These are phyloP conservation scores for Danio aesculapii DNA, from an alignment of 2,797 vertebrate genomes.

Conservation along the genomic window DNA sequence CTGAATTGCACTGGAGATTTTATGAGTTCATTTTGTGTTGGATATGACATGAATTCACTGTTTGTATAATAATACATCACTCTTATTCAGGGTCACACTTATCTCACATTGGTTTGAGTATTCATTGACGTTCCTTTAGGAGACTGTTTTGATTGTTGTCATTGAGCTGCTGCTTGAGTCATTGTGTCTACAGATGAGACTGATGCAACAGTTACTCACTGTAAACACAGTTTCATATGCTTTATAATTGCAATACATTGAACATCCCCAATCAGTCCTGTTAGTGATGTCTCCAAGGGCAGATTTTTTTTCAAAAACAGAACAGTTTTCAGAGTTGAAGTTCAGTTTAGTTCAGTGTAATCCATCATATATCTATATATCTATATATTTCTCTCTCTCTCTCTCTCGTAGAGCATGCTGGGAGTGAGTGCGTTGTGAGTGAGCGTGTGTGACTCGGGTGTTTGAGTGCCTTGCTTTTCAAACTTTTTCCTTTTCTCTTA, in stretches of 20 bases:
- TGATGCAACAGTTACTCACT: conserved; percentile 6
- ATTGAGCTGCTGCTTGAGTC: conserved; percentile 25
- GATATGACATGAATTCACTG: neutral
- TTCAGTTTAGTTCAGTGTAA: too few species aligned
- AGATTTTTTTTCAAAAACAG: too few species aligned
- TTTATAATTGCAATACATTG: neutral
- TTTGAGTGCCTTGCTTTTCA: too few species aligned
- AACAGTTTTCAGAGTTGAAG: too few species aligned
- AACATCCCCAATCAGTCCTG: neutral
- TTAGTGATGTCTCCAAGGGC: neutral
- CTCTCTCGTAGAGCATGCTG: too few species aligned
- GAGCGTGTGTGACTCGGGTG: too few species aligned
- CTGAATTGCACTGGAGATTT: neutral
- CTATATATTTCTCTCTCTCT: too few species aligned
- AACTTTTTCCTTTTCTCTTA: too few species aligned
- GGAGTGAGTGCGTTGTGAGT: too few species aligned
- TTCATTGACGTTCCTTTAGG: neutral
- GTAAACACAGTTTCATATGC: neutral
- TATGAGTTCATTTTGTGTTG: neutral
- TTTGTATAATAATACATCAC: neutral
- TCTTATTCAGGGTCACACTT: conserved; percentile 19
- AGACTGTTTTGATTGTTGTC: conserved; percentile 24
- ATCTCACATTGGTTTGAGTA: neutral
- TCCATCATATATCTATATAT: too few species aligned
- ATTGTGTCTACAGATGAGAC: conserved; percentile 14